phyloP scores from a whole-genome alignment of 2,888 invertebrate genomes.

The Hyles lineata region DNA sequence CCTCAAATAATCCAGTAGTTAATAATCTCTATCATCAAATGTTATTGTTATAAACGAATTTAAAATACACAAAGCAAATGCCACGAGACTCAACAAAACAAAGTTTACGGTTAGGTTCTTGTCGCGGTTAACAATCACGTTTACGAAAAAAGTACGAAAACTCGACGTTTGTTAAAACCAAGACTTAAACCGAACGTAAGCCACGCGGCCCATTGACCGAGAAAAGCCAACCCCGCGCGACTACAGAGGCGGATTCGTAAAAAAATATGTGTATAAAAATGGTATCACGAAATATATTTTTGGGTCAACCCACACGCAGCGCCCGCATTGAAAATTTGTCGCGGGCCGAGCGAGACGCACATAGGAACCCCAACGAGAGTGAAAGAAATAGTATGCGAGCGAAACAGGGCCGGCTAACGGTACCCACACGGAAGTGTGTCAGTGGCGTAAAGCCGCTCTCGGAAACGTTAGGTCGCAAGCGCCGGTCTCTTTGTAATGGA shows the following conservation, averaged over 20 bases:
- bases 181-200: slow-evolving; percentile 24
- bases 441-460: slow-evolving; percentile 75
- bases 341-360: slow-evolving; percentile 70
- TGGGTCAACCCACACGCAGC: slow-evolving; percentile 79
- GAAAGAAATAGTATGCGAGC: slow-evolving; percentile 73
- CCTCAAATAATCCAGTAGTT: slow-evolving; percentile 1
- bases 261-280: slow-evolving; percentile 72
- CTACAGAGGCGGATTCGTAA: slow-evolving; percentile 58
- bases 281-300: slow-evolving; percentile 81
- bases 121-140: slow-evolving; percentile 11
- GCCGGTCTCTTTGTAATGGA: slow-evolving; percentile 50
- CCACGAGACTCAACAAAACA: not conserved
- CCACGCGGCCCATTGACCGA: slow-evolving; percentile 69
- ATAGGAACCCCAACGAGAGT: slow-evolving; percentile 70
- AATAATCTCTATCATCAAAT: slow-evolving; percentile 5
- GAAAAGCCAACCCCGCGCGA: slow-evolving; percentile 47
- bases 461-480: slow-evolving; percentile 66
- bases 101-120: slow-evolving; percentile 21
- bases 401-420: slow-evolving; percentile 83
- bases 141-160: slow-evolving; percentile 7
- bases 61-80: slow-evolving; percentile 19
- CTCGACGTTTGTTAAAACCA: slow-evolving; percentile 4
- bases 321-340: slow-evolving; percentile 84
- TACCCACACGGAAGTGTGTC: slow-evolving; percentile 83
- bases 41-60: slow-evolving; percentile 21